Conservation (phyloP, 2,113 vertebrate species). For the Oncorhynchus nerka region DNA sequence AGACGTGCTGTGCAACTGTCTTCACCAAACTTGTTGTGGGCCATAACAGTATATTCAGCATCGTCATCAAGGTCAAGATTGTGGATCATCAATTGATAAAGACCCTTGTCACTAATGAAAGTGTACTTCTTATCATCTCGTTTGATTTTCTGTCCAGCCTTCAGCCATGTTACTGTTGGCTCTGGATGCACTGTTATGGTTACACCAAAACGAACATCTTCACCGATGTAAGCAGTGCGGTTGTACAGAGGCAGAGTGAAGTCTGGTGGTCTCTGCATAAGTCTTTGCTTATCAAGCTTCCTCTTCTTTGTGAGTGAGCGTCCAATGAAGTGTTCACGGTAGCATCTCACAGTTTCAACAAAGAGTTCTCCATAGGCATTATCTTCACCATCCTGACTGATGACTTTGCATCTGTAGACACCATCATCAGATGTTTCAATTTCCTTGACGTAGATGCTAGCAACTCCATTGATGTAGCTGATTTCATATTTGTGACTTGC, state of each 20-base stretch:
- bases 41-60: conserved; percentile 91
- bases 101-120: conserved; percentile 93
- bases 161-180: conserved; percentile 92
- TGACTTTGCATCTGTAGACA: conserved; percentile 92
- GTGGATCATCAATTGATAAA: conserved; percentile 92
- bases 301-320: conserved; percentile 87
- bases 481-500: conserved; percentile 93
- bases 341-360: conserved; percentile 89
- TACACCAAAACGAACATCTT: conserved; percentile 94
- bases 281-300: conserved; percentile 84
- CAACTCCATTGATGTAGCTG: conserved; percentile 86
- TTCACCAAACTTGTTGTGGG: conserved; percentile 93
- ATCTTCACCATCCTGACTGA: conserved; percentile 91
- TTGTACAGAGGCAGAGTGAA: conserved; percentile 96
- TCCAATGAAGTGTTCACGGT: conserved; percentile 85
- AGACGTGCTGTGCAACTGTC: conserved; percentile 94
- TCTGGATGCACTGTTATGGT: conserved; percentile 98
- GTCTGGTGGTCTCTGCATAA: conserved; percentile 92
- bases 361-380: conserved; percentile 93
- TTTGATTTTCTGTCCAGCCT: conserved; percentile 93
- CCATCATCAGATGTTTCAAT: conserved; percentile 91
- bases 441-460: conserved; percentile 94
- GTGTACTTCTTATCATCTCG: conserved; percentile 91
- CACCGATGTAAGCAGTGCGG: conserved; percentile 86
- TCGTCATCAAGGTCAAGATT: conserved; percentile 85